Base-by-base conservation (phyloP, 53 echinoderm and acorn worm species). In the Apostichopus leukothele region DNA sequence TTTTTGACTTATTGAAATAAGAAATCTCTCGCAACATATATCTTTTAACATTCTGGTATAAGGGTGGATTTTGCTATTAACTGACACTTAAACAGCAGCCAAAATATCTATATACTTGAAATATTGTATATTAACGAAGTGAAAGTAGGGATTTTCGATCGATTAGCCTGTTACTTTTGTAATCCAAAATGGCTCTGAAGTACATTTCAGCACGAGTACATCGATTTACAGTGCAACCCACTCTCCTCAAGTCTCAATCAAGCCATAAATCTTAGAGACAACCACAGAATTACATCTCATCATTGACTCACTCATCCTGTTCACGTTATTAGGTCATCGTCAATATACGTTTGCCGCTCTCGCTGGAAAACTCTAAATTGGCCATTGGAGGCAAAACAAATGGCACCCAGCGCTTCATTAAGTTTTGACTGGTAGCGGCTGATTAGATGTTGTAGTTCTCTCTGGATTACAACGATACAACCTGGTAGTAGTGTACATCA, bases 341-440 rank as follows among this genome's bases (percentile, higher is more conserved):
- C 71, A 71, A 71, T 71, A 71, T 19, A 71, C 18, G 71, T n/a
- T 71, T n/a, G 20, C 71, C 4, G 18, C 71, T 71, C 71, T 18
- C 11, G 63, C 63, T 63, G 63, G 63, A 9, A 63, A 63, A 11
- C 16, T 16, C 16, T 63, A 71, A 71, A 71, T 71, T 71, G 71
- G 71, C 71, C 18, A 71, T 71, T 71, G 71, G 71, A 71, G 71
- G 71, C 71, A 71, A 78, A 79, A 53, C 52, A 79, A 79, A 79
- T 53, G 53, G 79, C 79, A 79, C 20, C 20, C 79, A 53, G 18
- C 27, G 18, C 79, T 79, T 79, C 79, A 79, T 53, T 52, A 79
- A 79, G 79, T 79, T 79, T 53, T 54, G 54, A 8, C 54, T 79
- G 53, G 53, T 53, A 11, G 52, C 13, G 51, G 79, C 18, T 79